Percentiles rank a stretch among this genome's conserved stretches.
Conservation (phyloP, 2,113 vertebrate species). For the Mystacornis crossleyi region DNA sequence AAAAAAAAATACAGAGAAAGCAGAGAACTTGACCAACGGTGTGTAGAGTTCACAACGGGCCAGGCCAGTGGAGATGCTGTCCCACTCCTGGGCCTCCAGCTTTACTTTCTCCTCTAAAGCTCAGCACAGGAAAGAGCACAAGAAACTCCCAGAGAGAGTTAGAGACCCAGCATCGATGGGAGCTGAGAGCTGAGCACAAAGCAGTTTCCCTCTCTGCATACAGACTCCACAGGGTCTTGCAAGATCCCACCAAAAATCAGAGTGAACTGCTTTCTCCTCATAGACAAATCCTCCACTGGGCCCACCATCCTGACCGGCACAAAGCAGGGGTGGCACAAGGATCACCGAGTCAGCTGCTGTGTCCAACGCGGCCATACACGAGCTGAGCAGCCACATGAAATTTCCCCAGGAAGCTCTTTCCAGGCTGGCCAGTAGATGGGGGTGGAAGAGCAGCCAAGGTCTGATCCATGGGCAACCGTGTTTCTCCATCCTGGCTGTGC, state of each 20-base stretch:
- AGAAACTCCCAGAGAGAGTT: not conserved
- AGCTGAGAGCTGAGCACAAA: not conserved
- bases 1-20: not conserved
- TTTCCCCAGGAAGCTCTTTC: not conserved
- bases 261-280: not conserved
- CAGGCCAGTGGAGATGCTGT: accelerated
- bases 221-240: not conserved
- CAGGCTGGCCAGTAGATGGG: constrained; percentile 52
- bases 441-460: constrained; percentile 54
- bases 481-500: not conserved
- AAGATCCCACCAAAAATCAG: not conserved
- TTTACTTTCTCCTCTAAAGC: not conserved
- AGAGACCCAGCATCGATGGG: accelerated
- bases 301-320: not conserved
- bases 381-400: accelerated
- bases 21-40: not conserved
- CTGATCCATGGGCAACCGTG: accelerated
- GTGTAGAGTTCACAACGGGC: accelerated
- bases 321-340: not conserved
- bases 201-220: accelerated
- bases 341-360: accelerated
- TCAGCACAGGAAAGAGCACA: not conserved
- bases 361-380: accelerated
- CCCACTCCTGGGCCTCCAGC: not conserved
- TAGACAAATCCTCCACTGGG: accelerated